Conservation (phyloP, 2,113 vertebrate genomes). For the Propithecus coquereli region DNA sequence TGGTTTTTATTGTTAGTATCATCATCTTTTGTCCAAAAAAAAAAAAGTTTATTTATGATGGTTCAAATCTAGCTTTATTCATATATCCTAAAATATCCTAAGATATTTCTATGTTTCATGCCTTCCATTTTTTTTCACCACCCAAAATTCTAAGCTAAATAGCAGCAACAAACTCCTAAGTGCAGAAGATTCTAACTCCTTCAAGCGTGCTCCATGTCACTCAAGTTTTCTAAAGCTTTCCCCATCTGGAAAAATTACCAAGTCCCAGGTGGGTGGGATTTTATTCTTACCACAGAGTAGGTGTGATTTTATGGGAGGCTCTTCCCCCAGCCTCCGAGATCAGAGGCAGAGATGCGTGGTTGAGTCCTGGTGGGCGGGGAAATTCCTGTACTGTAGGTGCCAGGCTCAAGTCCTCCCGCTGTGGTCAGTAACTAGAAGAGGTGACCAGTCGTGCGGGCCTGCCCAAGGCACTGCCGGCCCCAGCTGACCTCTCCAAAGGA, state of each 20-base stretch:
- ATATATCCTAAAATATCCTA: background rate
- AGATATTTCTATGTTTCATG: background rate
- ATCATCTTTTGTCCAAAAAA: background rate
- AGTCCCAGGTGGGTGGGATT: slow-evolving; percentile 45
- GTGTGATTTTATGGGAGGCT: slow-evolving; percentile 11
- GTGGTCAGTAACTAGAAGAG: background rate
- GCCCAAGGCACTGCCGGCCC: background rate
- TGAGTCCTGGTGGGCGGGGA: background rate
- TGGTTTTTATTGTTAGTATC: slow-evolving; percentile 65
- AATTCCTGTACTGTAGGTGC: background rate
- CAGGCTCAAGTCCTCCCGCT: background rate
- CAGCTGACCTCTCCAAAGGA: background rate
- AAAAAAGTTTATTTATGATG: slow-evolving; percentile 12
- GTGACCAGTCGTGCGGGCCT: background rate
- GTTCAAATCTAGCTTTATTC: background rate
- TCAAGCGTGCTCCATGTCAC: background rate
- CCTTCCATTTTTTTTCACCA: background rate
- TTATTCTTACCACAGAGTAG: slow-evolving; percentile 65
- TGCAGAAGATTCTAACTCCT: background rate
- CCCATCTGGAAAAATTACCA: slow-evolving; percentile 1
- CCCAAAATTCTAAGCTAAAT: background rate
- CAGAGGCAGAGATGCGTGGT: background rate
- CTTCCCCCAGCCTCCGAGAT: background rate
- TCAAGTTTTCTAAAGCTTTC: background rate
- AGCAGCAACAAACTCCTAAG: background rate